Base-by-base conservation (phyloP, 92 coral and sea anemone genomes). In the Porites rus region DNA sequence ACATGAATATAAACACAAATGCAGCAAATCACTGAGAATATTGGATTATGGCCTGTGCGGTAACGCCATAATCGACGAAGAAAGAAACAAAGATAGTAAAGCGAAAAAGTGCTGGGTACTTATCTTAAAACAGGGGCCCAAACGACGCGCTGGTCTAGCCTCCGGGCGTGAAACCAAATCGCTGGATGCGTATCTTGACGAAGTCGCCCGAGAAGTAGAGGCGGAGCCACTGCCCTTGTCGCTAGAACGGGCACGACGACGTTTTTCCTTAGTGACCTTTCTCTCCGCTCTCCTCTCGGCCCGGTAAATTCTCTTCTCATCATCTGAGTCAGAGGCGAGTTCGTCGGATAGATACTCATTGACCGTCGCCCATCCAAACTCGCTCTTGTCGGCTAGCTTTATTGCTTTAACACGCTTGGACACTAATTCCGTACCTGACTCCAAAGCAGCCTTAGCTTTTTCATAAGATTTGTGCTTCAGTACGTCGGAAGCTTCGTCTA, bases 391-490 rank as follows among this genome's bases (percentile, higher is more conserved):
- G 51, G 87, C 53, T 10, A 70, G 79, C 70, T 72, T n/a, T 83
- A 83, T 83, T 7, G 81, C 72, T 63, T 83, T 73, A 8, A 83
- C 74, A 38, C 87, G 87, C 69, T 83, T 83, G 71, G 78, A 46
- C 11, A 83, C 81, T 7, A 83, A 74, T 59, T 83, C 51, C 9
- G 69, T 73, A 82, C 87, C 87, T 82, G 67, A 78, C 60, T 82
- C 80, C 69, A 72, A 38, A 11, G 76, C 58, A 14, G 54, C 76
- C 31, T 72, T 72, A 18, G 38, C 76, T 72, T 72, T 72, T 2
- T 72, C 76, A 54, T 72, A 72, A 3, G 54, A 72, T 72, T 72
- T 72, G 14, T 10, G n/a, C 21, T 72, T 72, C 19, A 72, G 76
- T 14, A 58, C 76, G 13, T 72, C 76, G 20, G 76, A 21, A 14